Evolutionary conservation across 23 tunicate species (phyloP).

Genomic region (Ascidia mentula): DNA sequence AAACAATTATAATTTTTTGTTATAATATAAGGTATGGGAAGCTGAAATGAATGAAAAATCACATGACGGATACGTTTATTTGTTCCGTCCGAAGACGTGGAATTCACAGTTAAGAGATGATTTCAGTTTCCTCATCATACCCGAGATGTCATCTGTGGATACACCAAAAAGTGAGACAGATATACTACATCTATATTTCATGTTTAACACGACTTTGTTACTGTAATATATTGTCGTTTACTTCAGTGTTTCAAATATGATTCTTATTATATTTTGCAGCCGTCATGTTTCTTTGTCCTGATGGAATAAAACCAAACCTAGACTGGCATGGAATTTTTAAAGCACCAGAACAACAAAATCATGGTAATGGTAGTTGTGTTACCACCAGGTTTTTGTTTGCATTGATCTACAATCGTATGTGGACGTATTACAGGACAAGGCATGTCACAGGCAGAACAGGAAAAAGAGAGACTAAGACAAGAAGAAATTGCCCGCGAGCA

Average conservation of each 20-base stretch:
- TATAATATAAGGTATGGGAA: conserved; percentile 75
- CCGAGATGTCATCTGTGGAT: conserved; percentile 44
- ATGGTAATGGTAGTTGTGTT: background rate
- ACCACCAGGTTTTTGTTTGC: too few relatives aligned
- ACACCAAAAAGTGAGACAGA: conserved; percentile 65
- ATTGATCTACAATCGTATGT: background rate
- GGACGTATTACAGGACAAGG: background rate
- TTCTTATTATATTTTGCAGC: conserved; percentile 31
- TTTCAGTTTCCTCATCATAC: conserved; percentile 77
- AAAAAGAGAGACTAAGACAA: conserved; percentile 38
- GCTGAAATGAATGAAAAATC: conserved; percentile 50
- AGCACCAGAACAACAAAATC: conserved; percentile 13
- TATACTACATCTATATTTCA: too few relatives aligned
- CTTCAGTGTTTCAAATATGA: background rate
- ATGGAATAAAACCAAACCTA: conserved; percentile 50
- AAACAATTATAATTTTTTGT: too few relatives aligned
- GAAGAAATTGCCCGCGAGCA: conserved; percentile 55
- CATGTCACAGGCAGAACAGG: conserved; percentile 26
- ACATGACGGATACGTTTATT: conserved; percentile 62
- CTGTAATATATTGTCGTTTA: background rate
- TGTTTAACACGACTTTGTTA: too few relatives aligned
- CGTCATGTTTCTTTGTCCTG: conserved; percentile 61
- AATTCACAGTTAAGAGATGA: conserved; percentile 60
- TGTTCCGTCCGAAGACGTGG: conserved; percentile 73
- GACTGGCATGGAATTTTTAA: conserved; percentile 65